phyloP scores from a whole-genome alignment of 2,888 invertebrate species.

The Drosophila tanythrix region DNA sequence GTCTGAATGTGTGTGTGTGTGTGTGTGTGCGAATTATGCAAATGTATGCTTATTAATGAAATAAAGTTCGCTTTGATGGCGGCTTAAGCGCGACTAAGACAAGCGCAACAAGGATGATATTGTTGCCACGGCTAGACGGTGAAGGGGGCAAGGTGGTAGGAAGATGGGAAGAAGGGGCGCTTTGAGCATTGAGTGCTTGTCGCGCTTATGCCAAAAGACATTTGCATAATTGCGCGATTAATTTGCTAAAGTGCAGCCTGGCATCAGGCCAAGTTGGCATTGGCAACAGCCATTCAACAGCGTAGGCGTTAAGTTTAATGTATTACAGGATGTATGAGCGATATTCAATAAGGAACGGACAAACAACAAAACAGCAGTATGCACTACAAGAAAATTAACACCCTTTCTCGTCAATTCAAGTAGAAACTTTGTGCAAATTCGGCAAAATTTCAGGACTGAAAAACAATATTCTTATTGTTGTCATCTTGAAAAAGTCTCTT shows the following conservation, averaged over 20 bases:
- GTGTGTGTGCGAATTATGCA: conserved; percentile 64
- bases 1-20: conserved; percentile 21
- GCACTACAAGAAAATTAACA: neutral
- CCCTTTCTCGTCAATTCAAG: neutral
- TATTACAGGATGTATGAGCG: conserved; percentile 55
- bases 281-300: conserved; percentile 12
- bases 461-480: neutral
- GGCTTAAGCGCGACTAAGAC: conserved; percentile 58
- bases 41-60: conserved; percentile 76
- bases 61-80: conserved; percentile 73
- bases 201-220: conserved; percentile 69
- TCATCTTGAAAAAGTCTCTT: neutral
- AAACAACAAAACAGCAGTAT: neutral
- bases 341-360: conserved; percentile 50
- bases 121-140: conserved; percentile 35
- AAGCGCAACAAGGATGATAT: conserved; percentile 32
- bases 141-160: neutral
- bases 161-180: neutral
- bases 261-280: conserved; percentile 37
- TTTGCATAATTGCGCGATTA: conserved; percentile 80
- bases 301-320: conserved; percentile 30
- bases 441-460: neutral
- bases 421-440: neutral
- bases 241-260: conserved; percentile 75
- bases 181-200: conserved; percentile 67